Conservation (phyloP, 2,113 vertebrate genomes). For the Aix galericulata region DNA sequence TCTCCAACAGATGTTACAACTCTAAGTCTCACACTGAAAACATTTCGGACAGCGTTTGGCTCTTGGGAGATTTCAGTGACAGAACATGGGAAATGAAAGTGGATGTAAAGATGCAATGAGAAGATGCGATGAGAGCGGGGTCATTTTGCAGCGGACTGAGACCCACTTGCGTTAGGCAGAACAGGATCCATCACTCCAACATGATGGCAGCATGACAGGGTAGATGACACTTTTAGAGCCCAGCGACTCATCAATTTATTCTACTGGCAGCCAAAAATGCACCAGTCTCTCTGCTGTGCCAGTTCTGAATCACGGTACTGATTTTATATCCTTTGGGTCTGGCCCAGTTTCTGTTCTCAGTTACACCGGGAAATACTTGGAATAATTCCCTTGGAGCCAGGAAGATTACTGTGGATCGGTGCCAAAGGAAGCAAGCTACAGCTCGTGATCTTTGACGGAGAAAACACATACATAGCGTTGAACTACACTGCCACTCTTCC, state of each 20-base stretch:
- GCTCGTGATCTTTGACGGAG: not conserved
- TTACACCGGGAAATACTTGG: not conserved
- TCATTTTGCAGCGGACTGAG: fast-evolving
- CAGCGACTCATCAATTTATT: not conserved
- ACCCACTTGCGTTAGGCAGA: not conserved
- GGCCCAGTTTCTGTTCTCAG: not conserved
- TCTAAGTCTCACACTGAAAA: not conserved
- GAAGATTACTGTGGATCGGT: not conserved
- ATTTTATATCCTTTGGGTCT: not conserved
- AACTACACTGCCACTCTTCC: not conserved
- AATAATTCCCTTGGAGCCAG: constrained; percentile 1
- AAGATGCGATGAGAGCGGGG: not conserved
- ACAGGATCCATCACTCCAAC: not conserved
- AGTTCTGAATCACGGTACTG: not conserved
- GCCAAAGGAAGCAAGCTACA: not conserved
- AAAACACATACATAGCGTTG: fast-evolving
- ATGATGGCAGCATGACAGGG: fast-evolving
- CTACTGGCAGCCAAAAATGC: not conserved
- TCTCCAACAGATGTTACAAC: not conserved
- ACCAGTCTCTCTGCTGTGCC: not conserved
- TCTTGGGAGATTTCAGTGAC: not conserved
- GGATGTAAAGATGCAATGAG: not conserved
- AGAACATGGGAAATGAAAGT: not conserved
- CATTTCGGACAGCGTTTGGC: not conserved
- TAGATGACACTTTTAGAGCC: not conserved